phyloP scores from a whole-genome alignment of 2,113 vertebrate species.

The Aleadryas rufinucha region DNA sequence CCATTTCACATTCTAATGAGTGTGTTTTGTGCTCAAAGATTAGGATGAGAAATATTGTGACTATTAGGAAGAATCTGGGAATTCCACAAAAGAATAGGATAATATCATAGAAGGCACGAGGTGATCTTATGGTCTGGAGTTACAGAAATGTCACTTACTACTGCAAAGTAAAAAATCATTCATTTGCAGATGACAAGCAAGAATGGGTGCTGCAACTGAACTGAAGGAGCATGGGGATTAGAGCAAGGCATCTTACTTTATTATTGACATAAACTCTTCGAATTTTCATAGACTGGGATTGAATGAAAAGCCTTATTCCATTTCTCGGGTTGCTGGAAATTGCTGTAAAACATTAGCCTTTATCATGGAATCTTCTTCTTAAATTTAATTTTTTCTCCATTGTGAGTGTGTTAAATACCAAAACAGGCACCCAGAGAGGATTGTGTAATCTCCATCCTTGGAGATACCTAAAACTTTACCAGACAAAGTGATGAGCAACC shows the following conservation, averaged over 20 bases:
- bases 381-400: not conserved
- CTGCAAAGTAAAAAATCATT: not conserved
- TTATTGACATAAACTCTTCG: not conserved
- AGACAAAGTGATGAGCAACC: not conserved
- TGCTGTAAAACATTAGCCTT: rapidly evolving
- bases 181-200: not conserved
- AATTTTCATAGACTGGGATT: not conserved
- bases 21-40: not conserved
- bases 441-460: not conserved
- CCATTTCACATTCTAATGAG: not conserved
- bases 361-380: not conserved
- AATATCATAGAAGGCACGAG: not conserved
- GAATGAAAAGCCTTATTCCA: not conserved
- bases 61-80: not conserved
- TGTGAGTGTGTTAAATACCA: not conserved
- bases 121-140: not conserved
- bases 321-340: not conserved
- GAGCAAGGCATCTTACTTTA: not conserved
- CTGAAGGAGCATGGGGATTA: not conserved
- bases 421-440: not conserved
- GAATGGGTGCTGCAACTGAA: not conserved
- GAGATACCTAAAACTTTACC: not conserved
- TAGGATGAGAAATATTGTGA: not conserved
- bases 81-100: not conserved
- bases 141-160: not conserved